These are phyloP conservation scores for silkworm (Bombyx mori) DNA, from an alignment of 1,140 invertebrate genomes.

Conservation along the genomic window ASM3026992v2 NC_085125.1:10958501-10959000, in stretches of 20 bases:
- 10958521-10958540: too few species aligned
- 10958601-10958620: too few species aligned
- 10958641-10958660: too few species aligned
- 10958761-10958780: constrained; percentile 75
- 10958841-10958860: constrained; percentile 81
- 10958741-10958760: constrained; percentile 74
- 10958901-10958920: constrained; percentile 80
- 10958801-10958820: constrained; percentile 50
- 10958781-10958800: constrained; percentile 75
- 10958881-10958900: constrained; percentile 80
- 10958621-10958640: too few species aligned
- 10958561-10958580: too few species aligned
- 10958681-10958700: constrained; percentile 75
- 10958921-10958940: constrained; percentile 78
- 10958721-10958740: constrained; percentile 80
- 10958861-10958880: constrained; percentile 74
- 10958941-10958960: constrained; percentile 72
- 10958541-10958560: too few species aligned
- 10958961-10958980: constrained; percentile 84
- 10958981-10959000: constrained; percentile 87
- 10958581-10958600: too few species aligned
- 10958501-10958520: too few species aligned
- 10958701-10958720: constrained; percentile 83
- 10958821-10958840: constrained; percentile 77
- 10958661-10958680: too few species aligned